Conservation (phyloP, 2,888 invertebrate genomes). For the Carpatolechia fugitivella region DNA sequence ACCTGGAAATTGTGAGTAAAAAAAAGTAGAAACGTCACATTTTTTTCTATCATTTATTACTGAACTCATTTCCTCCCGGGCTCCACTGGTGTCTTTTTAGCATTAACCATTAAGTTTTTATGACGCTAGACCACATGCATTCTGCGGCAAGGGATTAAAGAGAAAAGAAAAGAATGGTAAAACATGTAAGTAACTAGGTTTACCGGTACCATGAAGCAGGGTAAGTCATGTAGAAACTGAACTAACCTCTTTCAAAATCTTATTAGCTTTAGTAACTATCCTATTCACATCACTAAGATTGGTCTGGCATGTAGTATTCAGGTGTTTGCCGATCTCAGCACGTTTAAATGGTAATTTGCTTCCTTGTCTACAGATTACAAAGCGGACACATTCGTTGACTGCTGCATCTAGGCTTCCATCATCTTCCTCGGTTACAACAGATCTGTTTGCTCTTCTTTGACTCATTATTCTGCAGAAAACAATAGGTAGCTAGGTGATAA, state of each 20-base stretch:
- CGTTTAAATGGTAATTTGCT: slow-evolving; percentile 65
- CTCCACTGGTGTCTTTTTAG: too few relatives aligned
- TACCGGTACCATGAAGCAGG: too few relatives aligned
- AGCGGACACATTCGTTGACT: slow-evolving; percentile 59
- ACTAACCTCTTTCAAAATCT: slow-evolving; percentile 50
- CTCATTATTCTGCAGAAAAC: slow-evolving; percentile 32
- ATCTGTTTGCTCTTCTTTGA: slow-evolving; percentile 36
- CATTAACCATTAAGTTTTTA: too few relatives aligned
- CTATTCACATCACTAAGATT: slow-evolving; percentile 38
- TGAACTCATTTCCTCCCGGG: too few relatives aligned
- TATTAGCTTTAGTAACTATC: slow-evolving; percentile 51
- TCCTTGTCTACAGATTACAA: slow-evolving; percentile 57
- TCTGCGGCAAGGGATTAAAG: too few relatives aligned
- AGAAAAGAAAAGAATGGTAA: too few relatives aligned
- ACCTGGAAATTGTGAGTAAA: slow-evolving; percentile 45
- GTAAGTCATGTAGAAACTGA: neutral
- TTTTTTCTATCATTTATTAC: too few relatives aligned
- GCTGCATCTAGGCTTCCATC: slow-evolving; percentile 35
- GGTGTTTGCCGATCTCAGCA: slow-evolving; percentile 54
- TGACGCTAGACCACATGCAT: too few relatives aligned
- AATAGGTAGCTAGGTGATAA: neutral
- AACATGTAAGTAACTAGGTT: too few relatives aligned
- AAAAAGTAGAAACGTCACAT: neutral
- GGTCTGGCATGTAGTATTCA: slow-evolving; percentile 43
- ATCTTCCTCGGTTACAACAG: slow-evolving; percentile 28